Base-by-base conservation (phyloP, 2,888 invertebrate species). In the Lasioglossum morio region DNA sequence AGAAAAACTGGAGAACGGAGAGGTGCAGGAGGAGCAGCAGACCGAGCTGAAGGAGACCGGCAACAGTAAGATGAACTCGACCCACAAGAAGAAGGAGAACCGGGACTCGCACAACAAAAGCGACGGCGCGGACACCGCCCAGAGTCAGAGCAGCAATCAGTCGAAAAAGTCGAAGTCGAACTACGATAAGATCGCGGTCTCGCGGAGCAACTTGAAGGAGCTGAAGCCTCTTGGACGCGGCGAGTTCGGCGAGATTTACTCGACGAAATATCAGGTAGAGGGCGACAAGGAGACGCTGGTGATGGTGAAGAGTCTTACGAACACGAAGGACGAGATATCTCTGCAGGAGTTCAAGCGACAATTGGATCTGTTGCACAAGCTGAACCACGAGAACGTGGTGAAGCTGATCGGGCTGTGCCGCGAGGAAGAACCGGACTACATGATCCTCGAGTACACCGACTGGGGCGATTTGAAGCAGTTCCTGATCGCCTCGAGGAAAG, bases 381-480 rank as follows among this genome's bases (percentile, higher is more conserved):
- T 98, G n/a, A 97, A 97, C 10, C 98, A 99, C 95, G 97, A 97
- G 88, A 97, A 98, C 93, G 96, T 99, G 1, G 97, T 97, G 0
- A 97, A 97, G 63, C 95, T 99, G 72, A 96, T 98, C 77, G 99
- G 98, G 0, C 95, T 99, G 14, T 98, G 98, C 93, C 96, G 97
- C 72, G 98, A 98, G 77, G 96, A 96, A 5, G 98, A 98, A 90
- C 99, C 99, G 0, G 98, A 98, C 94, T 98, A 97, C 92, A 97
- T 99, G 97, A 96, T 99, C 37, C 95, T 98, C 23, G 98, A 99
- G 93, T 98, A 98, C 94, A 98, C 98, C 4, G 99, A 99, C 94
- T 99, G 99, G 99, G 99, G 99, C 10, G 99, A 99, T 95, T 96
- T 99, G 77, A 99, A 99, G 92, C 98, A 98, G 95, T 99, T 98